These are phyloP conservation scores for Ceratothoa steindachneri DNA, from an alignment of 2,888 invertebrate genomes.

Conservation along the genomic window DNA sequence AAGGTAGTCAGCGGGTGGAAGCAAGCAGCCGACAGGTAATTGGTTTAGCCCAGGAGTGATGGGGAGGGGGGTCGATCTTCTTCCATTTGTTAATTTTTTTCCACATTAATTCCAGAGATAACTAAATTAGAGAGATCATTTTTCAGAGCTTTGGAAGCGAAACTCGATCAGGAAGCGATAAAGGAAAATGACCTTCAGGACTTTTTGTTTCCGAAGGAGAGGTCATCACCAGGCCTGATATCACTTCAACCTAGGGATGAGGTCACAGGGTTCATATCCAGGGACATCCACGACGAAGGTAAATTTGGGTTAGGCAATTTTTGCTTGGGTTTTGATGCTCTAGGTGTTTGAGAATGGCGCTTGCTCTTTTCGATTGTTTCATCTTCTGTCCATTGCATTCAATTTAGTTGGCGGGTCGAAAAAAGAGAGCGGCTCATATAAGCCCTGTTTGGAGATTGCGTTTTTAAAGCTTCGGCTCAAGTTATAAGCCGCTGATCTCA, in stretches of 20 bases:
- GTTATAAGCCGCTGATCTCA: too few species aligned
- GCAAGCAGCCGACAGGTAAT: slow-evolving; percentile 63
- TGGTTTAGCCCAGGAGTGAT: too few species aligned
- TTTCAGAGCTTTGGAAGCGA: neutral
- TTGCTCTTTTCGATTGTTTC: too few species aligned
- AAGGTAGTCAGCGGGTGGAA: slow-evolving; percentile 75
- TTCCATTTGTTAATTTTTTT: slow-evolving; percentile 48
- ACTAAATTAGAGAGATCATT: neutral
- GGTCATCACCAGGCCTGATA: neutral
- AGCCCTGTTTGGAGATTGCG: too few species aligned
- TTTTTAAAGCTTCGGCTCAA: too few species aligned
- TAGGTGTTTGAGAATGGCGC: too few species aligned
- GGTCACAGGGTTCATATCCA: neutral
- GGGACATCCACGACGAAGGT: neutral
- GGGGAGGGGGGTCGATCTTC: neutral
- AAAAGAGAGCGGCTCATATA: too few species aligned
- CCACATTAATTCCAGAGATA: neutral
- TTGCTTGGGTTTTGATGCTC: too few species aligned
- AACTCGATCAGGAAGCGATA: neutral
- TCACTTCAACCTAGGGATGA: neutral
- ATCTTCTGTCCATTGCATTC: too few species aligned
- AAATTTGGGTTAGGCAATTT: too few species aligned
- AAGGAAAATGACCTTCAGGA: neutral
- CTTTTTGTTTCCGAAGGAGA: neutral
- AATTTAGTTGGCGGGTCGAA: too few species aligned